phyloP scores from a whole-genome alignment of 1,140 invertebrate species.

The Pseudomyrmex flavicornis region DNA sequence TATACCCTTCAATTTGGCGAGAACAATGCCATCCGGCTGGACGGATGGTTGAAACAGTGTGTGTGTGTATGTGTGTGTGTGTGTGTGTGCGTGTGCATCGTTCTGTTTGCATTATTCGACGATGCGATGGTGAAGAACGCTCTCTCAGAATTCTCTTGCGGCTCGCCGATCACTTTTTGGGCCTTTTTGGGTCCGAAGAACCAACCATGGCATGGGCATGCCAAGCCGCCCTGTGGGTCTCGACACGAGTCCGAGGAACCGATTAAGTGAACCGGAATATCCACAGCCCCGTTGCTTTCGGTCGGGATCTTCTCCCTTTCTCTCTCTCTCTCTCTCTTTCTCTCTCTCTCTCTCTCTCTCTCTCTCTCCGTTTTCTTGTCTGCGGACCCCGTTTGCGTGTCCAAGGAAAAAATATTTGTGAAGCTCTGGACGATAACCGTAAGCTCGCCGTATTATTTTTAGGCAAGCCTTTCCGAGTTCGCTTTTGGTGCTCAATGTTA shows the following conservation, averaged over 20 bases:
- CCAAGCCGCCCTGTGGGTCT: conserved; percentile 4
- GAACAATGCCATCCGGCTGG: conserved; percentile 1
- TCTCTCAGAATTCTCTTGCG: conserved; percentile 15
- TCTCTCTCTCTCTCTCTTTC: conserved; percentile 47
- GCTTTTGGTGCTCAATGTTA: not conserved
- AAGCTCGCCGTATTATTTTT: conserved; percentile 50
- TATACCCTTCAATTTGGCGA: not conserved
- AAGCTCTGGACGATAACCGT: conserved; percentile 21
- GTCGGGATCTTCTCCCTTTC: conserved; percentile 39
- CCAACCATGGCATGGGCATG: not conserved
- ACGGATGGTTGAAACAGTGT: conserved; percentile 17
- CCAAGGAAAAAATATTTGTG: conserved; percentile 35
- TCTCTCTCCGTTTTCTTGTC: conserved; percentile 42
- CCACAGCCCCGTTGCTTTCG: conserved; percentile 76
- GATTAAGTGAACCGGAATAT: conserved; percentile 80
- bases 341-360: conserved; percentile 20
- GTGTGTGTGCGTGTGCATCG: not conserved
- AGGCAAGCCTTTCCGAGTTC: not conserved
- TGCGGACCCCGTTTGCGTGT: not conserved
- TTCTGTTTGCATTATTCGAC: conserved; percentile 21
- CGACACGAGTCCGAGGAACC: conserved; percentile 73
- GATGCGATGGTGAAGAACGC: not conserved
- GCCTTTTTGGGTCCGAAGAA: conserved; percentile 40
- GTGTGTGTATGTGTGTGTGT: no score
- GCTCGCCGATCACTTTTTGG: conserved; percentile 41